Percentiles rank a stretch among this genome's conserved stretches.
Conservation (phyloP, 2,113 vertebrate species). For the Clinocottus analis region DNA sequence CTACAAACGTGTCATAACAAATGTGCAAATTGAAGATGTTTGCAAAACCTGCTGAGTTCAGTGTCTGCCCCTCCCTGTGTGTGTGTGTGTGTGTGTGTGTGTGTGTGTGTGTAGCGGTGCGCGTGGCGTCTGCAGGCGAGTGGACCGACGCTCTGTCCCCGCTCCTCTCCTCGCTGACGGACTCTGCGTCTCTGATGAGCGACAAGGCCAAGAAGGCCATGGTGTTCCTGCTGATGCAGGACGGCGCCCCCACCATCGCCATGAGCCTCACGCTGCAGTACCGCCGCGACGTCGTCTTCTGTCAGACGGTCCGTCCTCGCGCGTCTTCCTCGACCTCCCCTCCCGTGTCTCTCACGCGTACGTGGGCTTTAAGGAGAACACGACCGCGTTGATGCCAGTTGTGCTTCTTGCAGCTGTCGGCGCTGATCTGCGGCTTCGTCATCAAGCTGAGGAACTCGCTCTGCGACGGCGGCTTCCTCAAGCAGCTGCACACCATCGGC, state of each 20-base stretch:
- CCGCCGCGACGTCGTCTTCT: slow-evolving; percentile 98
- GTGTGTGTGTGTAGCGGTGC: not conserved
- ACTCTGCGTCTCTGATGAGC: slow-evolving; percentile 97
- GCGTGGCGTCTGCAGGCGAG: slow-evolving; percentile 84
- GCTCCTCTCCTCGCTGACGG: slow-evolving; percentile 92
- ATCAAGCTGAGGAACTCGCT: slow-evolving; percentile 95
- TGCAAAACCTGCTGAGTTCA: no score
- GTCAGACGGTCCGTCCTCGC: slow-evolving; percentile 90
- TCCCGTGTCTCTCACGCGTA: not conserved
- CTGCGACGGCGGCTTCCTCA: slow-evolving; percentile 93
- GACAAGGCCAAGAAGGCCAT: slow-evolving; percentile 98
- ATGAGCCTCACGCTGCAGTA: slow-evolving; percentile 94
- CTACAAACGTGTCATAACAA: no score
- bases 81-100: not conserved
- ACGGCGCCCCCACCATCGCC: slow-evolving; percentile 94
- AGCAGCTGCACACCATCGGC: slow-evolving; percentile 97
- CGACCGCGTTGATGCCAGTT: not conserved
- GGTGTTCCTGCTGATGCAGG: slow-evolving; percentile 99
- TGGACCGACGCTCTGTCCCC: slow-evolving; percentile 98
- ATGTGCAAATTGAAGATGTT: no score
- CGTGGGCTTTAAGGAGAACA: not conserved
- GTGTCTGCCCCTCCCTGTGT: not conserved
- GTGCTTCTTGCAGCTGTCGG: slow-evolving; percentile 86
- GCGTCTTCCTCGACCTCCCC: no score
- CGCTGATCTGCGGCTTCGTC: slow-evolving; percentile 96